These are phyloP conservation scores for Dermatemys mawii DNA, from an alignment of 2,113 vertebrate genomes.

Conservation along the genomic window DNA sequence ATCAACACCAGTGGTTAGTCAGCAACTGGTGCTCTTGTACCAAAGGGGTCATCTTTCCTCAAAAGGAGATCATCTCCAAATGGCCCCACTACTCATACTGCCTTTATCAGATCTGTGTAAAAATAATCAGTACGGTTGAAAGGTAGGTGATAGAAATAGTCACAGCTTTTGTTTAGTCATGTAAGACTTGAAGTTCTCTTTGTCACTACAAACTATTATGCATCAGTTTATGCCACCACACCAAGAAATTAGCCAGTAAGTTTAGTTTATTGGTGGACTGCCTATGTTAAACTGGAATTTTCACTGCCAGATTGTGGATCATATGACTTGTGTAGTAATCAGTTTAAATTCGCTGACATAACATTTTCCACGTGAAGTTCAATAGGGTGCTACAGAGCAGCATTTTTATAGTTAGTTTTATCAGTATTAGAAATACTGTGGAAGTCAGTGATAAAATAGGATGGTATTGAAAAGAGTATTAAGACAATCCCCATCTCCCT, in stretches of 20 bases:
- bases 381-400: neutral
- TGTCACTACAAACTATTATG: neutral
- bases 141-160: neutral
- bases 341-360: neutral
- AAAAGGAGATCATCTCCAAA: neutral
- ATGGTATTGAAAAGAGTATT: neutral
- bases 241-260: neutral
- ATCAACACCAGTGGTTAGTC: neutral
- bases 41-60: neutral
- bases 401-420: neutral
- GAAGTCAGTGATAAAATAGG: neutral
- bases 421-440: neutral
- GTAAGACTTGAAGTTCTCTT: neutral
- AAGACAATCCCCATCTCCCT: neutral
- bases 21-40: neutral
- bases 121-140: neutral
- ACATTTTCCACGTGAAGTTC: neutral
- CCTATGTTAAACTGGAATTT: neutral
- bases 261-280: neutral
- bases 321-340: neutral
- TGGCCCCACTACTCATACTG: fast-evolving
- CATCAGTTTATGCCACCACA: neutral
- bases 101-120: neutral
- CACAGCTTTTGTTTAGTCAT: neutral
- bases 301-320: fast-evolving